Evolutionary conservation across 2,113 vertebrate species (phyloP), one percentile per base, ranked within the genome.

Genomic region (Barbus barbus): DNA sequence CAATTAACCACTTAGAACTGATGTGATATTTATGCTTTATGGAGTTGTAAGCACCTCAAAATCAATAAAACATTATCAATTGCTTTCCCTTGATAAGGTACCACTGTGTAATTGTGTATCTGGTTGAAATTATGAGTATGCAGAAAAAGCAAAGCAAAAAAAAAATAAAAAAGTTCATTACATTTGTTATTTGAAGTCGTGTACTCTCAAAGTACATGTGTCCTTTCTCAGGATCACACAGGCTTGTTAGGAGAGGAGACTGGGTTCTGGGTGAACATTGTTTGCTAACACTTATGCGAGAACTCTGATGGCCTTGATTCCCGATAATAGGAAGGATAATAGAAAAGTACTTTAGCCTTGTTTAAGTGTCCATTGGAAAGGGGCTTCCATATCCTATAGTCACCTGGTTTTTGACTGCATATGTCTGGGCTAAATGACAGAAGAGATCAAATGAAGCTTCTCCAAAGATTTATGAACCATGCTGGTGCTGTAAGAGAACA

Each of bases 401-500:
- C 16, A 46, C 38, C 60, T 31, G 60, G n/a, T 31, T 48, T 81
- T 56, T 80, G 75, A 56, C n/a, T n/a, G n/a, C n/a, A n/a, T 44
- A 13, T 71, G 63, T 71, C 20, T 71, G 65, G 11, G 12, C 8
- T 38, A 69, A 46, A 16, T 12, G 31, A 38, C 20, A 71, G 4
- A 36, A 69, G 14, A 13, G 33, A 22, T 28, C 4, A n/a, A 20
- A 61, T 73, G 24, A 38, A 78, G 63, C 5, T 31, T 84, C 76
- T n/a, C 24, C 38, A 73, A 74, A 77, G 11, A 67, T 26, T 26
- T 65, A 11, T 83, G 51, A 77, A 83, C 28, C 41, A 78, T 84
- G 26, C 36, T 78, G 60, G 58, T 78, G 77, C 46, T 56, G 81
- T 81, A 69, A 81, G 79, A 86, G 75, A 86, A 86, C 84, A 88